These are phyloP conservation scores for Apamea epomidion DNA, from an alignment of 2,888 invertebrate species.

Conservation along the genomic window DNA sequence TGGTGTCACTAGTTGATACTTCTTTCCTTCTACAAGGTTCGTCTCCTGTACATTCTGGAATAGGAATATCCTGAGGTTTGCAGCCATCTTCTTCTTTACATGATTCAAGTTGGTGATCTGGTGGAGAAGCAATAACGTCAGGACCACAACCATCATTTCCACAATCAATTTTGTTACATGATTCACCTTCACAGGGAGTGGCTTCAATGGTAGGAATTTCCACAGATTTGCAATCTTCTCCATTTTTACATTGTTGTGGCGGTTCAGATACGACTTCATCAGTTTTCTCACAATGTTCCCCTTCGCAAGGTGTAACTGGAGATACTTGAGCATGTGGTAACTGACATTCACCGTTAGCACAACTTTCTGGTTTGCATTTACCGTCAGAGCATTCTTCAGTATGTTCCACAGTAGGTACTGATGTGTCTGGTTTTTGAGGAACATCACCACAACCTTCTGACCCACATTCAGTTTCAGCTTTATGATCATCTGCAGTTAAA, in stretches of 20 bases:
- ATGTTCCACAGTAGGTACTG: constrained; percentile 49
- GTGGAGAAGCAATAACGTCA: constrained; percentile 50
- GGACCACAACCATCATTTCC: constrained; percentile 45
- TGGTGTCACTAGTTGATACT: constrained; percentile 61
- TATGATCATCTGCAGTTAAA: constrained; percentile 55
- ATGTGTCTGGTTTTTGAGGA: constrained; percentile 51
- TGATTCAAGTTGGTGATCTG: constrained; percentile 46
- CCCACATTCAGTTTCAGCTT: constrained; percentile 69
- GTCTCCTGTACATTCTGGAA: constrained; percentile 73
- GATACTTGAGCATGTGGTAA: constrained; percentile 50
- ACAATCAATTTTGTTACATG: constrained; percentile 56
- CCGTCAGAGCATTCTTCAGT: constrained; percentile 63
- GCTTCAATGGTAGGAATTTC: constrained; percentile 45
- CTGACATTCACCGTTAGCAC: constrained; percentile 70
- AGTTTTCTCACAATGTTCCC: constrained; percentile 67
- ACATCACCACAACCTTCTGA: constrained; percentile 68
- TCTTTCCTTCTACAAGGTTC: constrained; percentile 78
- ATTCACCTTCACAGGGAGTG: constrained; percentile 56
- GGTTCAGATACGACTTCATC: constrained; percentile 28
- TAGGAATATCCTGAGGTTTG: constrained; percentile 58
- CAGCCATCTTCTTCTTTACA: constrained; percentile 71
- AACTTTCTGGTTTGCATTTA: constrained; percentile 64
- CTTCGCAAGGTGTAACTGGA: constrained; percentile 69
- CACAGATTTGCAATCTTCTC: constrained; percentile 59
- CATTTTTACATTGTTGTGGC: constrained; percentile 57